Evolutionary conservation across 2,797 vertebrate genomes (phyloP), one percentile per base, ranked within the genome.

Genomic region (Muscicapa comitata): DNA sequence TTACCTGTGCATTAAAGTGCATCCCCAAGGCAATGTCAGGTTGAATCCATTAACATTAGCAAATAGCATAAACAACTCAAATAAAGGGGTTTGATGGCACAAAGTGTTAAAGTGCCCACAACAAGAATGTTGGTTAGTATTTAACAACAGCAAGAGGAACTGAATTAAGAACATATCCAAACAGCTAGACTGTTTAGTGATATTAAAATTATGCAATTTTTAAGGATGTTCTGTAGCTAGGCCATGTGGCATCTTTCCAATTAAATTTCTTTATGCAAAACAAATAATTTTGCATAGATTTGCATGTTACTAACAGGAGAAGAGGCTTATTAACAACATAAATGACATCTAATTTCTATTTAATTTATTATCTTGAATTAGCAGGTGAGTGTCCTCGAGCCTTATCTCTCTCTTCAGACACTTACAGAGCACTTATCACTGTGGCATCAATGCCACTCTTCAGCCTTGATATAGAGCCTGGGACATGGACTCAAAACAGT

Each of bases 241-340:
- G 65, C 35, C 81, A 85, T 11, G 12, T 68, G 76, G 47, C 63
- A 90, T 33, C 48, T 38, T 95, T 79, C 90, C 82, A 91, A 75
- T 15, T 21, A 43, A 35, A 88, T 67, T 85, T 68, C 82, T 86
- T 87, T 65, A 91, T 47, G 76, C 65, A 92, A 83, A 93, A 51
- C 47, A 92, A 87, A 85, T 82, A 5, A 57, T 70, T 86, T 94
- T 86, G 75, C 84, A 92, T 43, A 90, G 70, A 91, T 92, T 82
- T 92, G 37, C 86, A 58, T 33, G 19, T 58, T 86, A 35, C 85
- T 90, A 83, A 85, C 72, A 71, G 5, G 24, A 95, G 38, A 93
- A 92, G 74, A 88, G 31, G 68, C 50, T 87, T 92, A 72, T 25
- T 86, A 96, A 87, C 73, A 92, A 66, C 68, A 62, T 24, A 78